Evolutionary conservation across 2,797 vertebrate genomes (phyloP), one percentile per base, ranked within the genome.

Genomic region (Bryconaethiops microstoma): DNA sequence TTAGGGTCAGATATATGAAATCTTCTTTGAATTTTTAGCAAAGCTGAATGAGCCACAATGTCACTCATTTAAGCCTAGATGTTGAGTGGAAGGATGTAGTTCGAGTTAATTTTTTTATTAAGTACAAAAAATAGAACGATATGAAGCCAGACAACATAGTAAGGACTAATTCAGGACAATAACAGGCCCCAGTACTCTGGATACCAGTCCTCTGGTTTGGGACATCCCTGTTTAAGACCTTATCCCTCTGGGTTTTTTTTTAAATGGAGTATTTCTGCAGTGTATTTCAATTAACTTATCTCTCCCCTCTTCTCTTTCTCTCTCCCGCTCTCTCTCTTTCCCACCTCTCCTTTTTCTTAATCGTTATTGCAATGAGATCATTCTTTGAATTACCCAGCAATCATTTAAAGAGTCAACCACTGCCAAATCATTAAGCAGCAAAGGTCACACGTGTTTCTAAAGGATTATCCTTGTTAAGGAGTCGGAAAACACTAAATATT

Each of bases 401-500:
- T 85, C 78, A 85, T 86, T 87, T 86, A 82, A 84, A 82, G 83
- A 79, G 79, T 84, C 54, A 68, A 67, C 75, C 79, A 81, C 80
- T 84, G 78, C 65, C 76, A 85, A 79, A 75, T 74, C 83, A 81
- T 88, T 87, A 91, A 87, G 89, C 90, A 90, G 88, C 90, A 93
- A 93, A 94, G 93, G 93, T 94, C 93, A 93, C 88, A 88, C 89
- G 89, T 89, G 89, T 89, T 88, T 79, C 91, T 95, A 95, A 96
- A 96, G 93, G 95, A 96, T 96, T 94, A 93, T 91, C 92, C 92
- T 94, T 96, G 94, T 96, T 96, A 96, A 96, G 93, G 94, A 93
- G 95, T 96, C 97, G 95, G 95, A 97, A 97, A 97, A 97, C 96
- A 97, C 96, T 97, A 97, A 98, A 96, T 97, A 97, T 96, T 96